Evolutionary conservation across 2,113 vertebrate species (phyloP), one percentile per base, ranked within the genome.

Genomic region (Romanogobio albipinnatus): DNA sequence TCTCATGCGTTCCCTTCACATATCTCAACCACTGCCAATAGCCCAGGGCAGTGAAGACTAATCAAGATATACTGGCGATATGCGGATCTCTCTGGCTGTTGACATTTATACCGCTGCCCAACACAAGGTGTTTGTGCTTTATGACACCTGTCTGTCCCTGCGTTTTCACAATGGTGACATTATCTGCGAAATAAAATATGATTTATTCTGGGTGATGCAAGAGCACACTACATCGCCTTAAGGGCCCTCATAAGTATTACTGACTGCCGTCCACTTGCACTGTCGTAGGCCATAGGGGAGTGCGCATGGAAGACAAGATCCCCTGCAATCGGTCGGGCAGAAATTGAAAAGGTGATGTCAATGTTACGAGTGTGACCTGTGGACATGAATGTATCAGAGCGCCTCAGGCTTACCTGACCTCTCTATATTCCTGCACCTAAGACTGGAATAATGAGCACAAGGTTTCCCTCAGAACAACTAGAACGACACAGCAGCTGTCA

Each of bases 11-110:
- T 82, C 29, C 29, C 29, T 64, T 39, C 29, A 82, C 81, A 82
- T 71, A 82, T 71, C 81, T 82, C 81, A 73, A 43, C 47, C 51
- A 62, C 36, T 68, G 36, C 81, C 56, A 14, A 80, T 66, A 74
- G 58, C 62, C 76, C 4, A 19, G 22, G 59, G 53, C 74, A 45
- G 78, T 56, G 53, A 53, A 70, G 24, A 74, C 75, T 86, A 88
- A 83, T 86, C 81, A 85, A 88, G 87, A 88, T 88, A 78, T 76
- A 88, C 83, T 47, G 75, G 81, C 64, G 49, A 79, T 71, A 70
- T 22, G 56, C 53, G 29, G 66, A 73, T 80, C 43, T 73, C 59
- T 75, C 81, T 83, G 75, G 56, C 76, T 80, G 47, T 71, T 66
- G 84, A 88, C 87, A 74, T 88, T 88, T 88, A 80, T 80, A 56